Conservation (phyloP, 2,797 vertebrate genomes). For the Helarctos malayanus region DNA sequence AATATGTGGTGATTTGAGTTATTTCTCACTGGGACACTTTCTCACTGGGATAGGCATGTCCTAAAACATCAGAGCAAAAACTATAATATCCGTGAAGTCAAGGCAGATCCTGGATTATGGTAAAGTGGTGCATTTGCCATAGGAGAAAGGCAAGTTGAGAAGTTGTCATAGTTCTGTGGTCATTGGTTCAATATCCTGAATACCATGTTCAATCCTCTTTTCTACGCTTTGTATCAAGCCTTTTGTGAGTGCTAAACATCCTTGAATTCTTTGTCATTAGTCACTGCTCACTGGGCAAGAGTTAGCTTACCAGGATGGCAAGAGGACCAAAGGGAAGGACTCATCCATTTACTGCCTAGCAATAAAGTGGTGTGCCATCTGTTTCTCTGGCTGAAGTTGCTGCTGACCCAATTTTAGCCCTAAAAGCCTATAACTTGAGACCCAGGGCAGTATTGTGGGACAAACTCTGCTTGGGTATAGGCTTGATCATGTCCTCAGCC, state of each 20-base stretch:
- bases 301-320: background rate
- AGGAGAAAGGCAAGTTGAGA: background rate
- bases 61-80: constrained; percentile 42
- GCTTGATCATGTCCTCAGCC: background rate
- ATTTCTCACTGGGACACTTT: background rate
- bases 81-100: background rate
- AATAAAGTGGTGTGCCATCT: background rate
- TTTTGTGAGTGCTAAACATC: background rate
- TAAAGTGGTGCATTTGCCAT: background rate
- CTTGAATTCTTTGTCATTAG: background rate
- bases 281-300: background rate
- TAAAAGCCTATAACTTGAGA: background rate
- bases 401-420: background rate
- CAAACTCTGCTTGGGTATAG: background rate
- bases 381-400: background rate
- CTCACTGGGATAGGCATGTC: background rate
- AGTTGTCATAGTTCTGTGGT: background rate
- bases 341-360: background rate
- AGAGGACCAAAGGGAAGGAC: background rate
- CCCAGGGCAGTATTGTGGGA: background rate
- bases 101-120: background rate
- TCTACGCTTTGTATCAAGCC: background rate
- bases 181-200: background rate
- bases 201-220: background rate
- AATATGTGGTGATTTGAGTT: background rate